Evolutionary conservation across 2,888 invertebrate species (phyloP).

Genomic region (Epicampocera succincta): DNA sequence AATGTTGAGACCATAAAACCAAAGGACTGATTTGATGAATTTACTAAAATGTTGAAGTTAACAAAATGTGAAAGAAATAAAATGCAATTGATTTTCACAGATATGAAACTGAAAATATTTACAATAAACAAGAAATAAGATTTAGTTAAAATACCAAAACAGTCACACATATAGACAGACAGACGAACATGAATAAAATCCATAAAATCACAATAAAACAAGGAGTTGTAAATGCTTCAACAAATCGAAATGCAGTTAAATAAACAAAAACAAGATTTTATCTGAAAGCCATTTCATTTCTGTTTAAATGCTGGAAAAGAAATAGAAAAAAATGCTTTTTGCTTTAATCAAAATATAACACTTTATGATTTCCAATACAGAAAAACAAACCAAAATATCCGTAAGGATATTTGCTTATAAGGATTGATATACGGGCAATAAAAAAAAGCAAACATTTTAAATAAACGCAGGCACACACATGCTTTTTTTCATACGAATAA

Average conservation of each 20-base stretch:
- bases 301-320: constrained; percentile 9
- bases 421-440: constrained; percentile 33
- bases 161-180: background rate
- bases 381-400: constrained; percentile 40
- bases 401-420: constrained; percentile 62
- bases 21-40: constrained; percentile 53
- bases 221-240: constrained; percentile 44
- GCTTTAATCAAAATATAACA: constrained; percentile 49
- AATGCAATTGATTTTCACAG: constrained; percentile 39
- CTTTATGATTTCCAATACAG: constrained; percentile 36
- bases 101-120: constrained; percentile 46
- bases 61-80: background rate
- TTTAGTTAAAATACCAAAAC: constrained; percentile 12
- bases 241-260: constrained; percentile 49
- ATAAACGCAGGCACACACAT: background rate
- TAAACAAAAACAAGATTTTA: constrained; percentile 50
- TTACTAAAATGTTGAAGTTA: background rate
- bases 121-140: constrained; percentile 49
- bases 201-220: constrained; percentile 27
- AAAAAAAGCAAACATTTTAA: constrained; percentile 17
- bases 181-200: background rate
- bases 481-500: too few species aligned
- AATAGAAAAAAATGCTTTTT: background rate
- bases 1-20: constrained; percentile 59
- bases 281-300: constrained; percentile 48